Base-by-base conservation (phyloP, 2,797 vertebrate genomes). In the Acrossocheilus fasciatus region DNA sequence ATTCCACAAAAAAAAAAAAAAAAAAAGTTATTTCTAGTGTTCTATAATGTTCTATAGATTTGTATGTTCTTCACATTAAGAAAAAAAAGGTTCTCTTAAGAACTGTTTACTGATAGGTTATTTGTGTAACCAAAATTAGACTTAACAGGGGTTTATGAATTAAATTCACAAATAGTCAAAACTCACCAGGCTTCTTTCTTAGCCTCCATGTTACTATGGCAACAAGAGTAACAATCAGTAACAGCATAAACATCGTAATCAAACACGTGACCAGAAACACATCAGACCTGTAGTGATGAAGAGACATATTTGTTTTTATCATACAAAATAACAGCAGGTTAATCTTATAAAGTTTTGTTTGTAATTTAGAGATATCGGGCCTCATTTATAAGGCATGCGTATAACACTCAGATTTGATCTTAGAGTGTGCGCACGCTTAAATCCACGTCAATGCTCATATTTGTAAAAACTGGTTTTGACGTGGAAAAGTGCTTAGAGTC, bases 181-280 rank as follows among this genome's bases (percentile, higher is more conserved):
- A 30, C 70, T 73, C 70, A 74, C 72, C 3, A 0, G 4, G 26
- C 2, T 50, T 83, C 15, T 54, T 86, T 26, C 20, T 83, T 26
- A 36, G 7, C n/a, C 52, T 68, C 11, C 18, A 36, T 43, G 36
- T 23, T 23, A 81, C 10, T 14, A 64, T 66, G 39, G 39, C 69
- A 26, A 79, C 20, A 68, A 87, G 77, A 57, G 47, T 17, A 23
- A 82, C 17, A 20, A 89, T 30, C 12, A 74, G 73, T 23, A 62
- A 17, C 57, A 89, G 66, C 30, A 41, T 18, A 17, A 81, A 15
- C 2, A 23, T 50, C 6, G 54, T 3, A 57, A 47, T 4, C 68
- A 57, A 5, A 64, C 47, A 57, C 14, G 43, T 2, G 18, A 6
- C 2, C 57, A 26, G 15, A 14, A 14, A n/a, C 12, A 15, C 30